Percentiles rank a stretch among this genome's conserved stretches.
Evolutionary conservation across 2,113 vertebrate species (phyloP).

Genomic region (Sigmodon hispidus): DNA sequence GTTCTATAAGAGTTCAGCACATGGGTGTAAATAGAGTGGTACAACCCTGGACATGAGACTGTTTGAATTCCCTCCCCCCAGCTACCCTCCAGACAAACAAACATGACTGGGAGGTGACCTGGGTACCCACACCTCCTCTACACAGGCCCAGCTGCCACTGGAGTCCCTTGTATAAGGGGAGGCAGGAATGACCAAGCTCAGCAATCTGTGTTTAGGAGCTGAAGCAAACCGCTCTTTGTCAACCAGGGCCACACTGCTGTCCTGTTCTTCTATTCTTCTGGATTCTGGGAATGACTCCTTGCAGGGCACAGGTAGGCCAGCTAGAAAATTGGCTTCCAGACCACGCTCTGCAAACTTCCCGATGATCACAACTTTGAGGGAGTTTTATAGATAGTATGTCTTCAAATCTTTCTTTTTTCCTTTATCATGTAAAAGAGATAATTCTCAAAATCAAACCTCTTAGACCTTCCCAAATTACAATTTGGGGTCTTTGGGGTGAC

Average conservation of each 20-base stretch:
- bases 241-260: background rate
- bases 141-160: background rate
- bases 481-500: conserved; percentile 5
- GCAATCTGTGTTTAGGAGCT: background rate
- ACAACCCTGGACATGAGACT: background rate
- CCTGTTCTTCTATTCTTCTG: background rate
- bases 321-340: background rate
- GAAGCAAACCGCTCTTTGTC: background rate
- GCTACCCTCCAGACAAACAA: background rate
- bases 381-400: background rate
- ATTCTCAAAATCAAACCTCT: conserved; percentile 31
- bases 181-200: too few relatives aligned
- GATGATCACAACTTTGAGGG: background rate
- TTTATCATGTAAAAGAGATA: conserved; percentile 38
- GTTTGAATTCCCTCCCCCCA: background rate
- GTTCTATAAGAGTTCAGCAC: background rate
- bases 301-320: background rate
- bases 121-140: too few relatives aligned
- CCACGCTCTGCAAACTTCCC: background rate
- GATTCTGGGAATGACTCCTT: background rate
- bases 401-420: conserved; percentile 37
- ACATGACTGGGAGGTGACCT: background rate
- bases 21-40: background rate
- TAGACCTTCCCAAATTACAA: conserved; percentile 56
- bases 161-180: background rate